These are phyloP conservation scores for Stenolophus ochropezus DNA, from an alignment of 2,888 invertebrate genomes.

Conservation along the genomic window DNA sequence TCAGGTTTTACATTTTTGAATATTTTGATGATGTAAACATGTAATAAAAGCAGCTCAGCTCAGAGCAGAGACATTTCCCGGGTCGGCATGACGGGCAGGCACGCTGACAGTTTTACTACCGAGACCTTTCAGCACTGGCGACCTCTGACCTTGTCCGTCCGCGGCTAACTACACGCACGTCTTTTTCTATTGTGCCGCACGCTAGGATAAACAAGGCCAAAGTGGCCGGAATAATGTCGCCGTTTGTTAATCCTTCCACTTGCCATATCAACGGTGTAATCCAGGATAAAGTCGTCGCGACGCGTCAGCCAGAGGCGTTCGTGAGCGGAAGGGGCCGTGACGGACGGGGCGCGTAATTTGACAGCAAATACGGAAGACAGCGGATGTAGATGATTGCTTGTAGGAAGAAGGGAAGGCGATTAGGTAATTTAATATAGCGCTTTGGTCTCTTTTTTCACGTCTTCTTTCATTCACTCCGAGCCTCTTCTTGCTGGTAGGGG, in stretches of 20 bases:
- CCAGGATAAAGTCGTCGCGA: conserved; percentile 22
- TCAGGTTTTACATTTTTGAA: conserved; percentile 43
- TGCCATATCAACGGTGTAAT: conserved; percentile 34
- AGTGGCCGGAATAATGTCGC: conserved; percentile 19
- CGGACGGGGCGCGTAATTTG: conserved; percentile 36
- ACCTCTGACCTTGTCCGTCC: conserved; percentile 13
- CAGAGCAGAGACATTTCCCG: conserved; percentile 8
- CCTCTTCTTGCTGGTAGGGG: neutral
- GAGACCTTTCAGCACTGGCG: conserved; percentile 31
- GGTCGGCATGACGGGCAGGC: neutral
- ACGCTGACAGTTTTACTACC: conserved; percentile 44
- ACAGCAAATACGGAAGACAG: conserved; percentile 53
- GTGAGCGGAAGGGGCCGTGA: conserved; percentile 11
- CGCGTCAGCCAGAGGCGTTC: conserved; percentile 27
- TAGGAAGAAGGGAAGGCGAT: conserved; percentile 66
- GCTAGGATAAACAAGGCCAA: neutral
- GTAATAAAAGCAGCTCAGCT: conserved; percentile 10
- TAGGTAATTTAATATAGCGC: conserved; percentile 72
- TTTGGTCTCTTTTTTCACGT: conserved; percentile 29
- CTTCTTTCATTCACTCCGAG: neutral
- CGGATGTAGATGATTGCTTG: conserved; percentile 37
- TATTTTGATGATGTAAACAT: conserved; percentile 36
- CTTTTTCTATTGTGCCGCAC: conserved; percentile 4
- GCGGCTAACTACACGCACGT: conserved; percentile 2
- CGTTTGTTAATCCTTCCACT: conserved; percentile 38